A percentile compares a stretch with the other conserved stretches of the same genome.
phyloP scores from a whole-genome alignment of 2,797 vertebrate species.

The Schizopygopsis pylzovi region DNA sequence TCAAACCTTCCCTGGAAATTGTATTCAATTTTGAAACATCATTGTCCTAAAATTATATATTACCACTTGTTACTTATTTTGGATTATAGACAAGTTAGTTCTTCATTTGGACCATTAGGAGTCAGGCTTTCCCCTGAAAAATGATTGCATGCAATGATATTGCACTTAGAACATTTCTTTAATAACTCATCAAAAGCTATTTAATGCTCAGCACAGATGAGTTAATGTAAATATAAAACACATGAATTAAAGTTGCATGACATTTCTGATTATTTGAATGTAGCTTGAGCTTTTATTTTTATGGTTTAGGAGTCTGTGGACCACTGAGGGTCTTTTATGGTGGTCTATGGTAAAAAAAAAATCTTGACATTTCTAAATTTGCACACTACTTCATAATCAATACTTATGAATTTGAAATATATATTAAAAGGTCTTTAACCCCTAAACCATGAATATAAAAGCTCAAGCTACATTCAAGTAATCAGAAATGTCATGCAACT shows the following conservation, averaged over 20 bases:
- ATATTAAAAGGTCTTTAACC: not conserved
- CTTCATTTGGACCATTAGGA: conserved; percentile 29
- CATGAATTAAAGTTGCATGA: not conserved
- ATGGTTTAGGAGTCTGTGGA: not conserved
- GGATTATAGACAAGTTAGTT: conserved; percentile 15
- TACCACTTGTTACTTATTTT: not conserved
- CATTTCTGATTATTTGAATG: not conserved
- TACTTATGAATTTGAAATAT: not conserved
- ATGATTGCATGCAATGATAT: not conserved
- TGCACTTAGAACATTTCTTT: not conserved
- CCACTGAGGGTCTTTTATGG: not conserved
- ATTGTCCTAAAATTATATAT: not conserved
- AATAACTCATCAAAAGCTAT: not conserved
- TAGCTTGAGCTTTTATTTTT: not conserved
- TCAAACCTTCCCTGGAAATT: not conserved
- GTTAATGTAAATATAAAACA: not conserved
- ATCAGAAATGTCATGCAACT: not conserved
- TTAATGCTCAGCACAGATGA: not conserved
- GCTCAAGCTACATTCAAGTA: not conserved
- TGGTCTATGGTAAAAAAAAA: not conserved
- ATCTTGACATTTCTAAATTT: not conserved
- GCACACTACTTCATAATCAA: not conserved
- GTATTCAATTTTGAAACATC: not conserved
- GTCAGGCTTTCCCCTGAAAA: conserved; percentile 37
- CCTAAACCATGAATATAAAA: not conserved